A percentile compares a stretch with the other conserved stretches of the same genome.
Evolutionary conservation across 2,888 invertebrate genomes (phyloP).

Genomic region (Polia nebulosa): DNA sequence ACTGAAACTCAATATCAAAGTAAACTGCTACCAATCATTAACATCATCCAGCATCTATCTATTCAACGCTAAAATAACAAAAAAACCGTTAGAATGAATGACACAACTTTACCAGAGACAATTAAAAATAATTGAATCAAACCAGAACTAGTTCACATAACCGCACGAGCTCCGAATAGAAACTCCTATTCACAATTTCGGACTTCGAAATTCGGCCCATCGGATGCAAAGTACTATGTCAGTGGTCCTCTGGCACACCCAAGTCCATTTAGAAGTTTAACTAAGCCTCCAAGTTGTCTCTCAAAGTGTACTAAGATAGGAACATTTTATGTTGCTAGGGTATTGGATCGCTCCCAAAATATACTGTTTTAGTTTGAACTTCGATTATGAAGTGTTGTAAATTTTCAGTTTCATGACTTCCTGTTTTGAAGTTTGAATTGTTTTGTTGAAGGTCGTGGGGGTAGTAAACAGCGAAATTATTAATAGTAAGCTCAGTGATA

Average conservation of each 20-base stretch:
- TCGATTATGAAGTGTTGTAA: slow-evolving; percentile 56
- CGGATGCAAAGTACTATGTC: slow-evolving; percentile 51
- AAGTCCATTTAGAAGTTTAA: slow-evolving; percentile 59
- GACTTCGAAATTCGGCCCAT: slow-evolving; percentile 31
- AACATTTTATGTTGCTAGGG: slow-evolving; percentile 50
- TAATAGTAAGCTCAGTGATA: background rate
- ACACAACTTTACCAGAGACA: slow-evolving; percentile 33
- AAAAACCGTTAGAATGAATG: slow-evolving; percentile 15
- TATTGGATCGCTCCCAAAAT: slow-evolving; percentile 45
- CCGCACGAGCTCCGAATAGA: slow-evolving; percentile 38
- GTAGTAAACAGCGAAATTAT: slow-evolving; percentile 36
- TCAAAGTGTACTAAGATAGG: slow-evolving; percentile 44
- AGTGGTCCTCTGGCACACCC: slow-evolving; percentile 40
- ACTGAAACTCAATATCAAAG: background rate
- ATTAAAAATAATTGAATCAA: slow-evolving; percentile 61
- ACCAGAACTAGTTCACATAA: slow-evolving; percentile 37
- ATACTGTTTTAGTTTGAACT: slow-evolving; percentile 51
- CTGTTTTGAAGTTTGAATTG: slow-evolving; percentile 27
- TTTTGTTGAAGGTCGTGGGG: slow-evolving; percentile 9
- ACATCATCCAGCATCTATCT: background rate
- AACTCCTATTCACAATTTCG: slow-evolving; percentile 36
- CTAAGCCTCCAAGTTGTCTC: slow-evolving; percentile 53
- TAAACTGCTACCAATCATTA: background rate
- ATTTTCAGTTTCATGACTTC: slow-evolving; percentile 52
- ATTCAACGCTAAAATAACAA: background rate